Evolutionary conservation across 1,140 invertebrate species (phyloP), one percentile per base, ranked within the genome.

Genomic region (Apolygus lucorum): DNA sequence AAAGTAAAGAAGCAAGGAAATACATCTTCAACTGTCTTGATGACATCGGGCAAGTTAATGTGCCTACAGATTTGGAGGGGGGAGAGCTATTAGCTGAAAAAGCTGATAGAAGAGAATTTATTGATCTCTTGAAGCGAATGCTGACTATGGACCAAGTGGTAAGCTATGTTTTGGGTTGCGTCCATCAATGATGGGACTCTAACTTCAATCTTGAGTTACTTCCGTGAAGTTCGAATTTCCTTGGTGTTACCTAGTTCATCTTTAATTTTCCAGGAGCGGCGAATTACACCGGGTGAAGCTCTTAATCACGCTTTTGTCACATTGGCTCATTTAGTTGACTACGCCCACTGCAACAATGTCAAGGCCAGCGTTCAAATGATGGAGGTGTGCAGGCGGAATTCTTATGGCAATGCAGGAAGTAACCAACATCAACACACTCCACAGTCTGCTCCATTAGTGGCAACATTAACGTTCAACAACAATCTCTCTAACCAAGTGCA

Each of bases 21-120:
- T 99, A 99, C 81, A 98, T 99, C 75, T 99, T 99, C 82, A 99
- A 99, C 80, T 98, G 95, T 80, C 83, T 99, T 63, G 98, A 99
- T 77, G 98, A 99, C 80, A 99, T 99, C 79, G 95, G 76, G 59
- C 74, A 88, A 79, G 95, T 99, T 2, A 98, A 98, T 81, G 95
- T 98, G 66, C 95, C 95, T 52, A 96, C 93, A 4, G 95, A 98
- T 82, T 82, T 98, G 69, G 95, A 98, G 81, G 94, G 95, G 2
- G 91, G 92, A 72, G 95, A 99, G 78, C 81, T 98, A 49, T 81
- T 97, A 73, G 95, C 94, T 0, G 96, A 99, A 79, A 98, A 98
- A 79, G 91, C 93, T 8, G 96, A 99, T 78, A 83, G 96, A 63
- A 84, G 93, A 74, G 95, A 98, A 78, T 98, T 98, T 75, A 97